Evolutionary conservation across 2,797 vertebrate genomes (phyloP).

Genomic region (Gila robusta): DNA sequence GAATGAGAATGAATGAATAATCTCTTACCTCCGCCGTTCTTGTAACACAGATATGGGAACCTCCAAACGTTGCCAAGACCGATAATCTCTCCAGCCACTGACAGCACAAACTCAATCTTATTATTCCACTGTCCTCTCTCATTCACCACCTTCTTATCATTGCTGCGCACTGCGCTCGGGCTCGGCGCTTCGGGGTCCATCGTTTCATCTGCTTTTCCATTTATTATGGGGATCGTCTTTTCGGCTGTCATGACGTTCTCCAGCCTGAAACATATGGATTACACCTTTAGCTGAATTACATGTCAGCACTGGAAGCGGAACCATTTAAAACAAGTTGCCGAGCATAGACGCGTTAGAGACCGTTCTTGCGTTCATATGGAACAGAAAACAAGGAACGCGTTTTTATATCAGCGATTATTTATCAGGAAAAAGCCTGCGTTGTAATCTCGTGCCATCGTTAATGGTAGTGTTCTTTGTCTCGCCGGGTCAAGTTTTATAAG

Average conservation of each 20-base stretch:
- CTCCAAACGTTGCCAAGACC: slow-evolving; percentile 98
- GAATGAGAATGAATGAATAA: slow-evolving; percentile 15
- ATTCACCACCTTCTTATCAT: slow-evolving; percentile 86
- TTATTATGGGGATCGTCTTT: slow-evolving; percentile 93
- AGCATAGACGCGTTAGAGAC: too few relatives aligned
- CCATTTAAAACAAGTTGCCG: neutral
- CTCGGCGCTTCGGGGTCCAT: slow-evolving; percentile 87
- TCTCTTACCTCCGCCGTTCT: slow-evolving; percentile 97
- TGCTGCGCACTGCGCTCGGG: slow-evolving; percentile 80
- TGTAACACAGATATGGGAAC: slow-evolving; percentile 99
- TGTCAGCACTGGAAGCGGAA: slow-evolving; percentile 16
- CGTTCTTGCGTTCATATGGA: neutral
- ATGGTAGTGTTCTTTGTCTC: too few relatives aligned
- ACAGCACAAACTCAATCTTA: slow-evolving; percentile 97
- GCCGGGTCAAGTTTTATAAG: neutral
- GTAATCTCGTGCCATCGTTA: neutral
- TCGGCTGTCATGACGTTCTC: slow-evolving; percentile 95
- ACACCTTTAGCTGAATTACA: slow-evolving; percentile 35
- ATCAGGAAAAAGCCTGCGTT: neutral
- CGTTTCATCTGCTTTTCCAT: slow-evolving; percentile 92
- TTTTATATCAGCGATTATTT: neutral
- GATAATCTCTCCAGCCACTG: slow-evolving; percentile 98
- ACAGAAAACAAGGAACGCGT: neutral
- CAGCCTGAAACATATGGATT: slow-evolving; percentile 73
- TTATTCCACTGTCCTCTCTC: slow-evolving; percentile 99